Base-by-base conservation (phyloP, 2,888 invertebrate genomes). In the Eilema caniola region DNA sequence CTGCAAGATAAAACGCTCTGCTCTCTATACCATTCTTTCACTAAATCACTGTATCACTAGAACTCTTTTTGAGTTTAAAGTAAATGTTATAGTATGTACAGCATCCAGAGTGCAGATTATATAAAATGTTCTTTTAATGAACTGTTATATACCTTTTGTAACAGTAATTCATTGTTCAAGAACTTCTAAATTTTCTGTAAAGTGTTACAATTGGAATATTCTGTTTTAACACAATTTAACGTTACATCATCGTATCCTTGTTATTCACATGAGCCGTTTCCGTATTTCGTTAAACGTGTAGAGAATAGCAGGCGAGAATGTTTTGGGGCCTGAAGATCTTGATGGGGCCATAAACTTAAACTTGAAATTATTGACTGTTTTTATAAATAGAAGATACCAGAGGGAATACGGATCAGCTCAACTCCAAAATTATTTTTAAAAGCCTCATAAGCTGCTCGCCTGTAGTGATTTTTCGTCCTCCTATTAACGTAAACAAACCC, bases 401-500 rank as follows among this genome's bases (percentile, higher is more conserved):
- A 28, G 28, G 28, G 5, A 28, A 4, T 2, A 28, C 2, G 28
- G 28, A 28, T n/a, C n/a, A n/a, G n/a, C n/a, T n/a, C n/a, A n/a
- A n/a, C n/a, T n/a, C n/a, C 8, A n/a, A n/a, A 53, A n/a, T 53
- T 20, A 47, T 1, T 47, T 47, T 53, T 53, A n/a, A n/a, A n/a
- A 53, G 20, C 4, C 24, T 23, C 23, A 59, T 12, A 59, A 59
- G 10, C 1, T 14, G 14, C 12, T 24, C 12, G 10, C 8, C 28
- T 53, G 28, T 47, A 16, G n/a, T 41, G n/a, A 64, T 25, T 64
- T 64, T 64, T 0, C 20, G 5, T 14, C 16, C 11, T 53, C 7
- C 28, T 53, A n/a, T 64, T 66, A 75, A n/a, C 70, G 37, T 20
- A 63, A 23, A 68, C 24, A 62, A 63, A 69, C 25, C 7, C n/a